Conservation (phyloP, 2,113 vertebrate species). For the Eclectus roratus region DNA sequence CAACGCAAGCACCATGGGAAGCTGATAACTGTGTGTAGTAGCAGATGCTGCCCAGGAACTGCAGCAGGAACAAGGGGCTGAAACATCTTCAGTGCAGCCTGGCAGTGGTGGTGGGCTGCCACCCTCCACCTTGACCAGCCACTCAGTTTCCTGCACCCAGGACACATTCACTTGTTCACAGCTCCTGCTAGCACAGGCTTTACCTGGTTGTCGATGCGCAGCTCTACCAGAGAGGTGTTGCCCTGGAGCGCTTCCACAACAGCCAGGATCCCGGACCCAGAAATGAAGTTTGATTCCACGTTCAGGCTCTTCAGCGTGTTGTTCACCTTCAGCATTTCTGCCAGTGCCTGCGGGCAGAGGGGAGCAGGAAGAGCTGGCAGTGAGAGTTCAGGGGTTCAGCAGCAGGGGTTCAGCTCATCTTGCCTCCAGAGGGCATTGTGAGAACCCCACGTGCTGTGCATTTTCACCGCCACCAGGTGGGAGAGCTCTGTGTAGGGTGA, state of each 20-base stretch:
- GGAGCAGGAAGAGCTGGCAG: not conserved
- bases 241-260: constrained; percentile 85
- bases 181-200: rapidly evolving
- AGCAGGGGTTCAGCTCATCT: not conserved
- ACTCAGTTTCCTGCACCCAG: rapidly evolving
- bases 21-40: not conserved
- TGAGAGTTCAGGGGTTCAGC: not conserved
- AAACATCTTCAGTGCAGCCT: not conserved
- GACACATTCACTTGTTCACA: rapidly evolving
- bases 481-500: not conserved
- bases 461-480: not conserved
- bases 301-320: constrained; percentile 90
- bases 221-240: constrained; percentile 88
- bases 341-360: constrained; percentile 82
- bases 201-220: constrained; percentile 99
- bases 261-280: constrained; percentile 86
- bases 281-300: constrained; percentile 98
- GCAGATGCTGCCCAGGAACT: not conserved
- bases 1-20: not conserved
- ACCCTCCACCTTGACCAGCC: too few relatives aligned
- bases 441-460: rapidly evolving
- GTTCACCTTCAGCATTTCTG: constrained; percentile 94
- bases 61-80: not conserved
- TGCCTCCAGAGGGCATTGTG: rapidly evolving
- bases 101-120: not conserved